Percentiles rank a stretch among this genome's conserved stretches.
Conservation (phyloP, 2,113 vertebrate genomes). For the Percopsis transmontana region DNA sequence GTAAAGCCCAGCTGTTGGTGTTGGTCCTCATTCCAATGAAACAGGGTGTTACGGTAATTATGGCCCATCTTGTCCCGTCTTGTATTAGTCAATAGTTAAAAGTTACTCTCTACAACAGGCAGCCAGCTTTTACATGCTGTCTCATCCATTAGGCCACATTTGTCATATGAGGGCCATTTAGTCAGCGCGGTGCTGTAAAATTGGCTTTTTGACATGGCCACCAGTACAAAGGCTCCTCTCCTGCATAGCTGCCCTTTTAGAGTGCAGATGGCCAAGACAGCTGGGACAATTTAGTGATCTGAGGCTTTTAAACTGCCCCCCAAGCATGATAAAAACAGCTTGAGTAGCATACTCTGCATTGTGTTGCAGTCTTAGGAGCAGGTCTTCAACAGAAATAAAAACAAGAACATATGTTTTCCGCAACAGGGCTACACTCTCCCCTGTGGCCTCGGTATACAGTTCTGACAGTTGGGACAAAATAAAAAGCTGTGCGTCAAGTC, state of each 20-base stretch:
- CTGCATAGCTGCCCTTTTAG: constrained; percentile 60
- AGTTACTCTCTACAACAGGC: constrained; percentile 54
- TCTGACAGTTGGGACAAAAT: constrained; percentile 1
- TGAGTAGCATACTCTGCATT: constrained; percentile 69
- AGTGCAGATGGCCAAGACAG: constrained; percentile 84
- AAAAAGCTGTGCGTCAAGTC: neutral
- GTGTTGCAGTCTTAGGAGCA: constrained; percentile 49
- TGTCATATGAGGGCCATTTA: constrained; percentile 77
- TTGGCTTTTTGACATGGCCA: constrained; percentile 77
- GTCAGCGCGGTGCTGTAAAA: constrained; percentile 74
- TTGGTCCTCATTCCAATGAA: constrained; percentile 36
- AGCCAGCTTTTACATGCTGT: constrained; percentile 71
- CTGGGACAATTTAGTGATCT: constrained; percentile 82
- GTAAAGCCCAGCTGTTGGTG: constrained; percentile 67
- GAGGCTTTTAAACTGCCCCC: constrained; percentile 78
- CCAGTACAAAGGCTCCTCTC: constrained; percentile 76
- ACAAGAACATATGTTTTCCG: constrained; percentile 44
- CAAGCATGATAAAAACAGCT: constrained; percentile 79
- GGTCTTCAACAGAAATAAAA: constrained; percentile 57
- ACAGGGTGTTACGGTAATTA: constrained; percentile 63
- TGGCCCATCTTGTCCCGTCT: constrained; percentile 52
- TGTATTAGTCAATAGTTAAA: constrained; percentile 61
- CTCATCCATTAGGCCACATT: constrained; percentile 77
- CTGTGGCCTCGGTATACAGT: neutral
- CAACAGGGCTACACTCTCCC: neutral